A percentile compares a stretch with the other conserved stretches of the same genome.
Conservation (phyloP, 2,797 vertebrate species). For the Poliocrania exsul region DNA sequence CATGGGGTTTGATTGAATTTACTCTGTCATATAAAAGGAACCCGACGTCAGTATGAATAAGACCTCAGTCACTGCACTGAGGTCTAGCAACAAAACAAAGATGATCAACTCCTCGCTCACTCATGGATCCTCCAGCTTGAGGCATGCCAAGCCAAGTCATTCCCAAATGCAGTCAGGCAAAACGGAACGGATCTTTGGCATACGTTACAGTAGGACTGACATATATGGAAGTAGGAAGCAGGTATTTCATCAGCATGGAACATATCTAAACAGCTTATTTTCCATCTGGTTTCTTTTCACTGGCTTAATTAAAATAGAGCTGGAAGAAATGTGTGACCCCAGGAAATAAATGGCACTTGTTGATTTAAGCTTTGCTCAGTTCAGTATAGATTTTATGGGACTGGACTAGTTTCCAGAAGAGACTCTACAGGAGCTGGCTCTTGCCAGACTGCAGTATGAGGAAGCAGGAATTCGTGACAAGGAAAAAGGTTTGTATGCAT, state of each 20-base stretch:
- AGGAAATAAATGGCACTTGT: neutral
- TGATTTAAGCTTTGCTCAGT: neutral
- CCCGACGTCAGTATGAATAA: neutral
- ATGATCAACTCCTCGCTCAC: neutral
- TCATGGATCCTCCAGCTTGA: neutral
- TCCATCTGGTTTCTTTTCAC: neutral
- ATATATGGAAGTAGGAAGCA: neutral
- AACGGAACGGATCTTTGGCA: neutral
- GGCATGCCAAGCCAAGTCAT: neutral
- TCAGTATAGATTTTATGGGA: neutral
- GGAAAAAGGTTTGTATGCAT: neutral
- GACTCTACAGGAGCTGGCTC: neutral
- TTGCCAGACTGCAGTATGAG: neutral
- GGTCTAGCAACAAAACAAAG: slow-evolving; percentile 1
- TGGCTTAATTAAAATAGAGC: slow-evolving; percentile 3
- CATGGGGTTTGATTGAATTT: slow-evolving; percentile 7
- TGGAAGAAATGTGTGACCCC: neutral
- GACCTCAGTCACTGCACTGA: neutral
- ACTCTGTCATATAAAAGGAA: neutral
- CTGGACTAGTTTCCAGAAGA: neutral
- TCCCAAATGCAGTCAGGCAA: neutral
- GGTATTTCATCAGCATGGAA: neutral
- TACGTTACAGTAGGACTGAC: neutral
- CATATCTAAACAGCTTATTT: neutral
- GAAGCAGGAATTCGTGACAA: neutral